Base-by-base conservation (phyloP, 2,113 vertebrate species). In the Misgurnus mizolepis region DNA sequence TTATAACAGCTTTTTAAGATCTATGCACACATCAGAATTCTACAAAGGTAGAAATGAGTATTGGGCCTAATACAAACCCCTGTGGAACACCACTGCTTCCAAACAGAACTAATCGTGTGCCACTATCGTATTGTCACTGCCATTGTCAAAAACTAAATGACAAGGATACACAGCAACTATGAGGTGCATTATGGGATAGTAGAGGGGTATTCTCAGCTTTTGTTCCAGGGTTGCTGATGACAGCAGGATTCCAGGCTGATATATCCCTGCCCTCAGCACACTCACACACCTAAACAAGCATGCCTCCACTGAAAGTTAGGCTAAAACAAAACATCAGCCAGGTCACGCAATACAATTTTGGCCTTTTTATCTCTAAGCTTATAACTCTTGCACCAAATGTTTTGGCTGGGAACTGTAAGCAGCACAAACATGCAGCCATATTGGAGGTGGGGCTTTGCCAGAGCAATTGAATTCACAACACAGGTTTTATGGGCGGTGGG, bases 181-280 rank as follows among this genome's bases (percentile, higher is more conserved):
- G 78, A 18, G 61, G 56, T 66, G 67, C 39, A 66, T 82, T 83
- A 70, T 73, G 67, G 67, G 64, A 73, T 55, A 56, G 79, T 71
- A 67, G 41, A 39, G n/a, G 34, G 47, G 49, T 68, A 82, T 79
- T 82, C 62, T 79, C 67, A 78, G 83, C 81, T 78, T 86, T 88
- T 84, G 85, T 82, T 10, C 76, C 56, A 68, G 4, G 7, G 65
- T 87, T 88, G 88, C 78, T 89, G 89, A 88, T 83, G 76, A 80
- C 89, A 90, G 90, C 87, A 89, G 84, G 80, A 91, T 92, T 92
- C 88, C 88, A 84, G 74, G 60, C 71, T 73, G 27, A 34, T 79
- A 86, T 87, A 82, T 79, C 79, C 65, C 82, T 83, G 82, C 78
- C 80, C 79, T 86, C 81, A 85, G 84, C 81, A 80, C 79, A 82